Evolutionary conservation across 1,140 invertebrate species (phyloP), one percentile per base, ranked within the genome.

Genomic region (Lepidurus packardi): DNA sequence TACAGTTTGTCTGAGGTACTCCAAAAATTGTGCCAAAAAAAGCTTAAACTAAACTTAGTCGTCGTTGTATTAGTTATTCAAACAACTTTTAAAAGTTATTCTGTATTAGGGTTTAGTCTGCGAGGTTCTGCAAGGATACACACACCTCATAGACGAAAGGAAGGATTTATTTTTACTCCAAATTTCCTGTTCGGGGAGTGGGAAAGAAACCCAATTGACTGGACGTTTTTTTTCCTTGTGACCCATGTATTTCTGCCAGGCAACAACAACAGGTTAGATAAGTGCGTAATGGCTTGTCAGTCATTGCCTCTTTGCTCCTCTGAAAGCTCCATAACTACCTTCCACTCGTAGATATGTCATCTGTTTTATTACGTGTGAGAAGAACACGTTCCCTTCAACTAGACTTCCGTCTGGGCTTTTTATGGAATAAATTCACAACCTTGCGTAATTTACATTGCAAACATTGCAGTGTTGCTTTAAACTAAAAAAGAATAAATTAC

Each of bases 311-410:
- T 5, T 65, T 65, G 53, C 53, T 65, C 53, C 53, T 16, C 16
- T 65, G 53, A 16, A 65, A 65, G 53, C 53, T 65, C 53, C 53
- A 65, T 65, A 65, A 65, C 53, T 21, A 65, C 53, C 53, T 65
- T 21, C 21, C 13, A 65, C 16, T 65, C 53, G 13, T n/a, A 21
- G 53, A 65, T 65, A 9, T 21, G 21, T 65, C 34, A 34, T 34
- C 34, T 65, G 9, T 13, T 65, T 7, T 7, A 11, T 16, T 47
- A 47, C 5, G 45, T 47, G 5, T 47, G 53, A 21, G 21, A 65
- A 65, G 53, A 13, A 21, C 34, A 34, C 34, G 3, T 34, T 34
- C 34, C 53, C 21, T 1, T 9, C 53, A 65, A 7, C 53, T 16
- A 65, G 53, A 65, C 5, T 65, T 65, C 53, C 53, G 21, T 65